Percentiles rank a stretch among this genome's conserved stretches.
phyloP scores from a whole-genome alignment of 2,888 invertebrate genomes.

The Rhaphigaster nebulosa region DNA sequence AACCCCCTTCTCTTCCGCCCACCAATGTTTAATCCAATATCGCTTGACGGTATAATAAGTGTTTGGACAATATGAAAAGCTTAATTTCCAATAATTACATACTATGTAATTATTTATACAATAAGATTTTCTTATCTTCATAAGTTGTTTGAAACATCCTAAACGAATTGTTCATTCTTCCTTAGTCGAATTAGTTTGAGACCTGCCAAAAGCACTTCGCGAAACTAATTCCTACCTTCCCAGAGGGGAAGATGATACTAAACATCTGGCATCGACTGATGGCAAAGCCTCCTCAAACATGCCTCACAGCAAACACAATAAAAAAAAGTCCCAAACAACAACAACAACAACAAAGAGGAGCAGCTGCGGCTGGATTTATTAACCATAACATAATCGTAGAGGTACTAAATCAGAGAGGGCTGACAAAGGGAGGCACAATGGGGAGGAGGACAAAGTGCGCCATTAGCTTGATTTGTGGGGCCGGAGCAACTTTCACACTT shows the following conservation, averaged over 20 bases:
- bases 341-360: conserved; percentile 50
- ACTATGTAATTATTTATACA: no score
- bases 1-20: no score
- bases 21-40: no score
- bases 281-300: conserved; percentile 34
- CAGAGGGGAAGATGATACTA: conserved; percentile 2
- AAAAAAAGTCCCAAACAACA: neutral
- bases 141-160: no score
- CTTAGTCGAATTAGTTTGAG: neutral
- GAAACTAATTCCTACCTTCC: neutral
- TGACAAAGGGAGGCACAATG: conserved; percentile 43
- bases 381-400: conserved; percentile 66
- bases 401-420: conserved; percentile 43
- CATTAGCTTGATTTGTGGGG: conserved; percentile 47
- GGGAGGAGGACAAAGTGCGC: conserved; percentile 41
- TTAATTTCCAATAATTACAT: no score
- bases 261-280: conserved; percentile 19
- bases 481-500: conserved; percentile 50
- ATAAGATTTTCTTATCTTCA: no score
- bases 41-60: no score
- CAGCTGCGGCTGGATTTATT: conserved; percentile 64
- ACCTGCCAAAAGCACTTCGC: neutral
- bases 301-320: conserved; percentile 17
- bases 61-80: no score
- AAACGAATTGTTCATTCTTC: no score